Base-by-base conservation (phyloP, 1,140 invertebrate species). In the Drosophila varians region DNA sequence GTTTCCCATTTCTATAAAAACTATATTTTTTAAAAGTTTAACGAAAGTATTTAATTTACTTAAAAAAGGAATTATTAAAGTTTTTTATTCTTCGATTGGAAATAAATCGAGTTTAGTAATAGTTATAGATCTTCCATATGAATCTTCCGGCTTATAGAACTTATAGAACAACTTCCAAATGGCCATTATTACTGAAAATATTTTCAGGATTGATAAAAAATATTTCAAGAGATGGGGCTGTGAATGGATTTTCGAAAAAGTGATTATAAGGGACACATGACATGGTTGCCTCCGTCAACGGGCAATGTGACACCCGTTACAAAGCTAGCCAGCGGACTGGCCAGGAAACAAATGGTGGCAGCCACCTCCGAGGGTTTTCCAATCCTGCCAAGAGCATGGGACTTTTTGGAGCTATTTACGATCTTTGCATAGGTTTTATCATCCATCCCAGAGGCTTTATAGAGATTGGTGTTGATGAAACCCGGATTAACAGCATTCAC, bases 401-500 rank as follows among this genome's bases (percentile, higher is more conserved):
- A 97, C 19, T 93, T 91, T 87, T 96, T 96, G 14, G 92, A 93
- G n/a, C 93, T 93, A 66, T 96, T 95, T 57, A 97, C 92, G 82
- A 97, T 97, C 75, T 94, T 89, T 23, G 92, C 91, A 92, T 97
- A 96, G 31, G 93, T 92, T 46, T 95, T 93, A 42, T 96, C 94
- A 70, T 88, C 92, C 92, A 97, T 93, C 14, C 96, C 96, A 19
- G 94, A 95, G 40, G 94, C 92, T 77, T 93, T 95, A 48, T 97
- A 96, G n/a, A 97, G 83, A 77, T 97, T 94, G 9, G 96, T 97
- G 1, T 94, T 71, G 56, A 95, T 93, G 0, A 96, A 95, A 19
- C 94, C 96, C 26, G 97, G 97, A 92, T 97, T 97, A 0, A 97
- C 96, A 65, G 94, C 93, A 91, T 99, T 98, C 0, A 98, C 96